Base-by-base conservation (phyloP, 1,140 invertebrate genomes). In the Epicauta chinensis region DNA sequence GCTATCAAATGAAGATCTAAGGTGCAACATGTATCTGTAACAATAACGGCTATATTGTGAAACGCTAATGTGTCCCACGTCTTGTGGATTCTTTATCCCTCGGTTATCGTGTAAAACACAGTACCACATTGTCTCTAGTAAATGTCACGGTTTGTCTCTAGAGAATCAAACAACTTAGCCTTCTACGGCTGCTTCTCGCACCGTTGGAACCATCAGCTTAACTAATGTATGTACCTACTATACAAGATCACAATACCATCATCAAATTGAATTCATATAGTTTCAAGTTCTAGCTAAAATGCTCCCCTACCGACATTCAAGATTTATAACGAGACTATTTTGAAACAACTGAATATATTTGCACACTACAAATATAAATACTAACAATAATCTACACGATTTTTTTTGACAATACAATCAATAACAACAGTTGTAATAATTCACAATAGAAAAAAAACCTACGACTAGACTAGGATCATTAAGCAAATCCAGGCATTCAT, bases 1-100 rank as follows among this genome's bases (percentile, higher is more conserved):
- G 44, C 51, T 47, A 53, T 53, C 51, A 53, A 53, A 53, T 53
- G 43, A 47, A 53, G 51, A 53, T 53, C 43, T 53, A 53, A 47
- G 44, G 51, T 47, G 44, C 40, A 53, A 47, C 37, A 53, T 53
- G 51, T 53, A 53, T 31, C 51, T 34, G 39, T 46, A 53, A 53
- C 43, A 41, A 36, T n/a, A n/a, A 23, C 16, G 16, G 43, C 43
- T 53, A 53, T 47, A 47, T 53, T 53, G 51, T 53, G 44, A 53
- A 53, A 47, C 43, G 44, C 51, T 53, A 53, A 53, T 45, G 51
- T 53, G 51, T 47, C 44, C 44, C 43, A 40, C 43, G 51, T 48
- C 51, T 53, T 47, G 43, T 47, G 51, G 39, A 53, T 53, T 53
- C 51, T 53, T 53, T 53, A 53, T 53, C 44, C 51, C 51, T 43